Base-by-base conservation (phyloP, 2,113 vertebrate species). In the Pterocles orientalis region DNA sequence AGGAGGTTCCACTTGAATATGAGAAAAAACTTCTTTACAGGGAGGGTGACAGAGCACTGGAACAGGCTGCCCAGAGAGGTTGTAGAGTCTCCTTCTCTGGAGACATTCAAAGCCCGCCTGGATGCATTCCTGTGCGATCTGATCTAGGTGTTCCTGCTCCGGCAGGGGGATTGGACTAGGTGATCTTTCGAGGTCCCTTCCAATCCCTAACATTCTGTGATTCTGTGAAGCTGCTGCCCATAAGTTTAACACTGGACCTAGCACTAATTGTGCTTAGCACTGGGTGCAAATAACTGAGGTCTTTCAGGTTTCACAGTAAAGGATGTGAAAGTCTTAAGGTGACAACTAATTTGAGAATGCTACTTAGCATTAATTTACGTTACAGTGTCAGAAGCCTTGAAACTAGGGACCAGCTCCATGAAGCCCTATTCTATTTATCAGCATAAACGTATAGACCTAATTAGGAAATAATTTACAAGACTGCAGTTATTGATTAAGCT, bases 381-480 rank as follows among this genome's bases (percentile, higher is more conserved):
- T 51, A 83, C 0, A 0, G 28, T 82, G 34, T 7, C 43, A 75
- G 18, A 28, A 60, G 29, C 75, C 72, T 86, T 78, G 36, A 94
- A 82, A 92, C 8, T 34, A 82, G 41, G n/a, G 79, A 93, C 39
- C 19, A 70, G 58, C 51, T 91, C 45, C 47, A 41, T 31, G 48
- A 88, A 95, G 73, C 23, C 29, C 33, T 17, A 33, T 93, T 90
- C 47, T 89, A 64, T 66, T 95, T 90, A 87, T 95, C 80, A 92
- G 88, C 88, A 94, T 66, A 92, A 93, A 76, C 2, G 2, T 34
- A 60, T 62, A 54, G 25, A 48, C 5, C 72, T 94, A 94, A 97
- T 97, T 90, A 93, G 60, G 68, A 95, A 95, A 79, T 87, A 92
- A 97, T 88, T 97, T 94, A 90, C 65, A 95, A 88, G 91, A 90